Evolutionary conservation across 2,113 vertebrate species (phyloP).

Genomic region (Aegotheles bennettii): DNA sequence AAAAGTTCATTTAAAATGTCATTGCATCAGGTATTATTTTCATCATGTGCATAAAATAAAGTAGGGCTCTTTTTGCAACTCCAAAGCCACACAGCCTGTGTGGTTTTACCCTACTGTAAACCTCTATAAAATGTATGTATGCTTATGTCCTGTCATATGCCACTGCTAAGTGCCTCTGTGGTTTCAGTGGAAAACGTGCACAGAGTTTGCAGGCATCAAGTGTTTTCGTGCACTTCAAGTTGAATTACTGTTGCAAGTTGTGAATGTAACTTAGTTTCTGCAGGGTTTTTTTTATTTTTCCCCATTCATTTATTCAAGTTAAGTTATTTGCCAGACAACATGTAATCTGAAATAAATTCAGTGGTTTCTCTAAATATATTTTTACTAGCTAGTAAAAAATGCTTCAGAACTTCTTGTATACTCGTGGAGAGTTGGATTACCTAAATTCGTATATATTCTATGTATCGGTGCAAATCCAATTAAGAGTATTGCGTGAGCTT

Average conservation of each 20-base stretch:
- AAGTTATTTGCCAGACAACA: background rate
- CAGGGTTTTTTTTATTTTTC: background rate
- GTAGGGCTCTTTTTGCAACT: background rate
- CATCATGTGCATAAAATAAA: background rate
- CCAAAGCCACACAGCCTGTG: background rate
- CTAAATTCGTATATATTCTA: background rate
- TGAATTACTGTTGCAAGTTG: background rate
- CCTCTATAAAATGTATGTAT: background rate
- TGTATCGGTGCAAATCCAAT: background rate
- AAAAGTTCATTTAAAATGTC: background rate
- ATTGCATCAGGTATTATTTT: background rate
- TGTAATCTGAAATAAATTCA: background rate
- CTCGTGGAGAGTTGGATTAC: background rate
- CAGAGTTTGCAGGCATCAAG: too few species aligned
- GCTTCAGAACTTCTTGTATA: background rate
- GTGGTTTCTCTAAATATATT: accelerated
- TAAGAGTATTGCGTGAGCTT: background rate
- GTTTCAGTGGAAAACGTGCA: background rate
- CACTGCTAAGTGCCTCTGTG: background rate
- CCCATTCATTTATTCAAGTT: background rate
- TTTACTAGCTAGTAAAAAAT: background rate
- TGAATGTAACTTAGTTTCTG: background rate
- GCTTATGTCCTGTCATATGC: background rate
- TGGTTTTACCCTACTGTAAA: background rate
- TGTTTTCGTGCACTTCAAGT: background rate